Conservation (phyloP, 1,140 invertebrate species). For the Euborellia annulipes region DNA sequence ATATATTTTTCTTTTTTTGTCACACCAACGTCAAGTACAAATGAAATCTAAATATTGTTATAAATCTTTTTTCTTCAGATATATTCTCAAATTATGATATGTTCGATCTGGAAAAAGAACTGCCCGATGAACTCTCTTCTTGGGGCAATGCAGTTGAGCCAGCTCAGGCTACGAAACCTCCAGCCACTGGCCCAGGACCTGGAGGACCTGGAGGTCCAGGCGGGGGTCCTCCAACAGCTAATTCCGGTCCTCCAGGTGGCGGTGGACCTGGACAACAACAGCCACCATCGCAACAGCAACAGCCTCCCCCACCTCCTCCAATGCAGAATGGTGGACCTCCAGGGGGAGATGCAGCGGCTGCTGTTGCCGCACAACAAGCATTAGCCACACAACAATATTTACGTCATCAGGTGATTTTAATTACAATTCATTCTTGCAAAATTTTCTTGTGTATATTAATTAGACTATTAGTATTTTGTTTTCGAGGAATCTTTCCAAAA, state of each 20-base stretch:
- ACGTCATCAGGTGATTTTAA: too few species aligned
- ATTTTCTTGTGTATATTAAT: too few species aligned
- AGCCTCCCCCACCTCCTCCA: background rate
- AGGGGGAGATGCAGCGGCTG: background rate
- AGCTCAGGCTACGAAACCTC: constrained; percentile 37
- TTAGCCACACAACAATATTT: too few species aligned
- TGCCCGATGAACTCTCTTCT: constrained; percentile 77
- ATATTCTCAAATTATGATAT: constrained; percentile 61
- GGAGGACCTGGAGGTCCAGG: constrained; percentile 25
- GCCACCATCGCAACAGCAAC: background rate
- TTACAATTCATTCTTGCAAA: too few species aligned
- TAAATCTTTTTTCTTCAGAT: constrained; percentile 34
- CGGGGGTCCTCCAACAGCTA: background rate
- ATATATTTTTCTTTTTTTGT: too few species aligned
- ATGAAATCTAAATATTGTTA: too few species aligned
- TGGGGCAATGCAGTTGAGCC: constrained; percentile 33
- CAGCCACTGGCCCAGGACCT: constrained; percentile 57
- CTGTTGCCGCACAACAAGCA: background rate
- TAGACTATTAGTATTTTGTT: too few species aligned
- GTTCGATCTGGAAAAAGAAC: constrained; percentile 78
- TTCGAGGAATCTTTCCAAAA: too few species aligned
- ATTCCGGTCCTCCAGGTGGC: background rate
- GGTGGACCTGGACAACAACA: background rate
- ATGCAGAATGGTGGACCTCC: constrained; percentile 7
- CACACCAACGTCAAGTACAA: too few species aligned